A percentile compares a stretch with the other conserved stretches of the same genome.
phyloP scores from a whole-genome alignment of 1,140 invertebrate genomes.

The Sycophila sp. region DNA sequence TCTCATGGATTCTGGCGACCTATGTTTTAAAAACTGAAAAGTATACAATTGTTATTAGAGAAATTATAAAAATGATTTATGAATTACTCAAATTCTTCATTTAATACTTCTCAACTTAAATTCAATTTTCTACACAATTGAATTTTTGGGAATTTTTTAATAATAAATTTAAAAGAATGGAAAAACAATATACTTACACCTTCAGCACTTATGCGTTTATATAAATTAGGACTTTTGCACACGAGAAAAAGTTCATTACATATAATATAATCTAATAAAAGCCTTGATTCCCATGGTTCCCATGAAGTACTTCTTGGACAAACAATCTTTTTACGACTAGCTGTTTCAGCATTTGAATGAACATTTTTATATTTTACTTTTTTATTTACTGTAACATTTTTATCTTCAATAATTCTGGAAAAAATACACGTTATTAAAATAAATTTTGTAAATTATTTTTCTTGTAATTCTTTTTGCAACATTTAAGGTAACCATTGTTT shows the following conservation, averaged over 20 bases:
- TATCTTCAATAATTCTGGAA: too few species aligned
- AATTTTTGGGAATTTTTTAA: too few species aligned
- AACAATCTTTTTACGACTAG: neutral
- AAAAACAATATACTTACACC: slow-evolving; percentile 23
- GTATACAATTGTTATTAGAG: neutral
- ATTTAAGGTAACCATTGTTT: too few species aligned
- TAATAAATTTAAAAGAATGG: neutral
- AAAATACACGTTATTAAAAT: too few species aligned
- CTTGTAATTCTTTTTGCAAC: too few species aligned
- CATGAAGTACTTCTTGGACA: slow-evolving; percentile 8
- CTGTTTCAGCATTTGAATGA: neutral
- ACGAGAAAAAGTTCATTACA: slow-evolving; percentile 5
- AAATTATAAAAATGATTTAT: neutral
- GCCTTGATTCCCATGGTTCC: slow-evolving; percentile 28
- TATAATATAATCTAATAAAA: slow-evolving; percentile 32
- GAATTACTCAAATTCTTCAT: too few species aligned
- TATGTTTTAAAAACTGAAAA: slow-evolving; percentile 31
- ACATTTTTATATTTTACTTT: neutral
- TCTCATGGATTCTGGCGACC: slow-evolving; percentile 26
- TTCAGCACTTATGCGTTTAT: slow-evolving; percentile 22
- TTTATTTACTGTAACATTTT: neutral
- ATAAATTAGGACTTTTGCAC: slow-evolving; percentile 27
- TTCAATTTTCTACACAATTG: too few species aligned
- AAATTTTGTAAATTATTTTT: too few species aligned
- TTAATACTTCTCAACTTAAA: too few species aligned